Evolutionary conservation across 2,113 vertebrate genomes (phyloP).

Genomic region (Vombatus ursinus): DNA sequence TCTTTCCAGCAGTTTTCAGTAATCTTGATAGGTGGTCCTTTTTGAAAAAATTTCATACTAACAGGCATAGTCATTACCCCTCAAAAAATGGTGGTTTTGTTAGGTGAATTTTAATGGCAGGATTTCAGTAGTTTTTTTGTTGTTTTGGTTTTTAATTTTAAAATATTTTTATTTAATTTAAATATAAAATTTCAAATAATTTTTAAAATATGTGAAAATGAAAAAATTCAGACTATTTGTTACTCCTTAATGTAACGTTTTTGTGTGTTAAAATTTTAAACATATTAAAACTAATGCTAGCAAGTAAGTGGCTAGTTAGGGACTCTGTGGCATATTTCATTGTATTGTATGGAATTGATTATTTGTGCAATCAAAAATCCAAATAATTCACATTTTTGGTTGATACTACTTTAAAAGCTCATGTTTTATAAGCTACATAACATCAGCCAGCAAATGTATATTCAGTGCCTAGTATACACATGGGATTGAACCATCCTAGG

Average conservation of each 20-base stretch:
- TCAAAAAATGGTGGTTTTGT: neutral
- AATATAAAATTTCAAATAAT: too few species aligned
- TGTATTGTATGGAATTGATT: neutral
- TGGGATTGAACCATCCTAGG: neutral
- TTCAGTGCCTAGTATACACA: neutral
- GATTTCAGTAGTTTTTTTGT: neutral
- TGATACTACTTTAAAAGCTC: neutral
- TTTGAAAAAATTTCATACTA: neutral
- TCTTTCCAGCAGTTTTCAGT: neutral
- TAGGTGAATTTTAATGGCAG: neutral
- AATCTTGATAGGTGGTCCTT: conserved; percentile 3
- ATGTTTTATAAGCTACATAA: neutral
- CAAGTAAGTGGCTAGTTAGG: neutral
- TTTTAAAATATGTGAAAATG: neutral
- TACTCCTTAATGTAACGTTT: neutral
- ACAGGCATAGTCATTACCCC: neutral
- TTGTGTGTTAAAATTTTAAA: neutral
- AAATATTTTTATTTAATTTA: neutral
- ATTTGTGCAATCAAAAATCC: neutral
- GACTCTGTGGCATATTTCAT: neutral
- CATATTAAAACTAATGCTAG: neutral
- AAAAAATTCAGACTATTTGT: neutral
- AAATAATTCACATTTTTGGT: neutral
- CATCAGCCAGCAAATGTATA: neutral
- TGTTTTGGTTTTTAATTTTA: neutral